Percentiles rank a stretch among this genome's conserved stretches.
These are phyloP conservation scores for Enteromius unitaeniatus DNA, from an alignment of 2,797 vertebrate species.

Conservation along the genomic window DNA sequence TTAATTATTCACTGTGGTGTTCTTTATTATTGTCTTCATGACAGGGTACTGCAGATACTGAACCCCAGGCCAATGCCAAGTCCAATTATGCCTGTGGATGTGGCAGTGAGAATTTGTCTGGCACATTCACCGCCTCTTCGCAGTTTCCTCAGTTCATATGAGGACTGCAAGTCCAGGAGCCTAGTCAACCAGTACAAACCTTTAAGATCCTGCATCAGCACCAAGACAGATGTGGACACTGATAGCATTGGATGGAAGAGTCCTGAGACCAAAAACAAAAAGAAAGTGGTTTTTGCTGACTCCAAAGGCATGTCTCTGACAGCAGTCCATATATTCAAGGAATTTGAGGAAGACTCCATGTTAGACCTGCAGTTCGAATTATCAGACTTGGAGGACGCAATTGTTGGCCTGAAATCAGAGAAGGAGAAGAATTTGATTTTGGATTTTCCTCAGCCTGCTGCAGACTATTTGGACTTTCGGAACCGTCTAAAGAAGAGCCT, in stretches of 20 bases:
- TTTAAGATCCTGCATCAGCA: constrained; percentile 84
- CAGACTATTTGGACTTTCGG: constrained; percentile 89
- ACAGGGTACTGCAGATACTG: constrained; percentile 86
- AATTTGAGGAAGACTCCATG: constrained; percentile 80
- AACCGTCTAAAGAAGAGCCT: constrained; percentile 86
- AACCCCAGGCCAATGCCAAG: constrained; percentile 79
- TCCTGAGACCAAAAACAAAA: constrained; percentile 81
- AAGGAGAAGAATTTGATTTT: constrained; percentile 83
- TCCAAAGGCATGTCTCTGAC: constrained; percentile 87
- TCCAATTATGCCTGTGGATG: constrained; percentile 86
- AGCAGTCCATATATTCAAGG: constrained; percentile 83
- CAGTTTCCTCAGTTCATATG: constrained; percentile 83
- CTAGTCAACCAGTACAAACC: constrained; percentile 80
- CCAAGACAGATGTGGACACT: constrained; percentile 75
- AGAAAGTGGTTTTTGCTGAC: constrained; percentile 89
- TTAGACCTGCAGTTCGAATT: constrained; percentile 87
- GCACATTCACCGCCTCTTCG: constrained; percentile 87
- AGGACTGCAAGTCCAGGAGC: constrained; percentile 77
- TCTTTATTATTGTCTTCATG: constrained; percentile 17
- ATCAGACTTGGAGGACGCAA: constrained; percentile 79
- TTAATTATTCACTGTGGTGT: background rate
- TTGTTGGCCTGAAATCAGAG: constrained; percentile 76
- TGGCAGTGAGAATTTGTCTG: constrained; percentile 90
- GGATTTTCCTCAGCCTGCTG: constrained; percentile 86
- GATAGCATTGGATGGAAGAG: constrained; percentile 72